Conservation (phyloP, 1,140 invertebrate species). For the Scylla paramamosain region DNA sequence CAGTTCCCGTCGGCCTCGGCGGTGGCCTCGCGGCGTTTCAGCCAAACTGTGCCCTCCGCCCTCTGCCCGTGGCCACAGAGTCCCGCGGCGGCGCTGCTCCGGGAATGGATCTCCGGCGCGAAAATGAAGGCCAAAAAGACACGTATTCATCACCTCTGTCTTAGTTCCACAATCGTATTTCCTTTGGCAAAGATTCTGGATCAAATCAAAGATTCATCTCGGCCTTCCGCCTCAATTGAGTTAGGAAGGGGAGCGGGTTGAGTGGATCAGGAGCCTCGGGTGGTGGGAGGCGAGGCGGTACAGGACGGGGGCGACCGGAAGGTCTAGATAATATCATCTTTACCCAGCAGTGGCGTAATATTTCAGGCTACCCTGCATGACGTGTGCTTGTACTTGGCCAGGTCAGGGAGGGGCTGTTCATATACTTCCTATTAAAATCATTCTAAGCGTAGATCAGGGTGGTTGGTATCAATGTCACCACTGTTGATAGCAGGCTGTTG, state of each 20-base stretch:
- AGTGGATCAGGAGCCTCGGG: not conserved
- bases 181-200: conserved; percentile 33
- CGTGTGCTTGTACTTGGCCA: too few species aligned
- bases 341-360: not conserved
- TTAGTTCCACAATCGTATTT: conserved; percentile 41
- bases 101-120: not conserved
- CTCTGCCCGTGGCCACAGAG: not conserved
- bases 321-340: not conserved
- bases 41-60: not conserved
- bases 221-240: conserved; percentile 32
- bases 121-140: conserved; percentile 24
- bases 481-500: too few species aligned
- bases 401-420: too few species aligned
- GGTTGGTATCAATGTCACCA: too few species aligned
- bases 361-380: not conserved
- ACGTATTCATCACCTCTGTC: conserved; percentile 39
- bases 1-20: not conserved
- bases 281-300: not conserved
- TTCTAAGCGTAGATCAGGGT: too few species aligned
- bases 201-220: conserved; percentile 43
- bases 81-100: not conserved
- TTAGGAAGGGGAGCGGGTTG: conserved; percentile 5
- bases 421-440: too few species aligned
- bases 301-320: not conserved
- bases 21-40: not conserved